Evolutionary conservation across 2,888 invertebrate genomes (phyloP).

Genomic region (Drosophila lutescens): DNA sequence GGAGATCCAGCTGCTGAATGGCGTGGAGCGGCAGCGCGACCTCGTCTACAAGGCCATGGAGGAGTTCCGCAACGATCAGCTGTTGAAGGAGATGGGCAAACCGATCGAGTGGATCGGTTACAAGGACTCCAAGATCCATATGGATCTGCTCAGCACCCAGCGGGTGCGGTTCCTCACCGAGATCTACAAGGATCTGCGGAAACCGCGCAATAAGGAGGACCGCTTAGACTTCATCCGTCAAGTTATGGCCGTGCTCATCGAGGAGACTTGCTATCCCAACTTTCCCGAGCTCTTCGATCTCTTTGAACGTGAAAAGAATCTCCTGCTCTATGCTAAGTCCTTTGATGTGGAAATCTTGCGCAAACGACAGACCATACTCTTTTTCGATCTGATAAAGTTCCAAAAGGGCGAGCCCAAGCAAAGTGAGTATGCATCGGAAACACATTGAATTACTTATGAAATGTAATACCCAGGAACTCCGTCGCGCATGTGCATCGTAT

Average conservation of each 20-base stretch:
- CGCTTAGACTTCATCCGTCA: slow-evolving; percentile 89
- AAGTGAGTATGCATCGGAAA: slow-evolving; percentile 52
- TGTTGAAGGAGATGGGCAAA: slow-evolving; percentile 88
- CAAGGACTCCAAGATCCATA: slow-evolving; percentile 88
- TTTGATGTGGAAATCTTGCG: slow-evolving; percentile 82
- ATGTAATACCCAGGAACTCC: slow-evolving; percentile 60
- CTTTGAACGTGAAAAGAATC: slow-evolving; percentile 82
- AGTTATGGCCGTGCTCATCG: slow-evolving; percentile 87
- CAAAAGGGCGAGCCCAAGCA: slow-evolving; percentile 65
- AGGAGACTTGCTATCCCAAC: slow-evolving; percentile 78
- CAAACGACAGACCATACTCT: slow-evolving; percentile 80
- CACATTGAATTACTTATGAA: not conserved
- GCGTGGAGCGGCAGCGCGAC: slow-evolving; percentile 88
- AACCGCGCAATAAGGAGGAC: slow-evolving; percentile 87
- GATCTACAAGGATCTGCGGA: slow-evolving; percentile 88
- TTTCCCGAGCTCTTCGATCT: slow-evolving; percentile 81
- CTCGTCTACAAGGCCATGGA: slow-evolving; percentile 87
- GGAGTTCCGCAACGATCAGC: slow-evolving; percentile 86
- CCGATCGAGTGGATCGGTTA: slow-evolving; percentile 91
- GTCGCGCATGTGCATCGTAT: slow-evolving; percentile 86
- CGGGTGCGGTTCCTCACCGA: slow-evolving; percentile 90
- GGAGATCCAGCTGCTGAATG: slow-evolving; percentile 86
- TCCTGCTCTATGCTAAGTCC: slow-evolving; percentile 79
- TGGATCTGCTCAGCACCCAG: slow-evolving; percentile 93
- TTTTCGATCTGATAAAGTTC: slow-evolving; percentile 82